Conservation (phyloP, 2,888 invertebrate genomes). For the Oscheius onirici region DNA sequence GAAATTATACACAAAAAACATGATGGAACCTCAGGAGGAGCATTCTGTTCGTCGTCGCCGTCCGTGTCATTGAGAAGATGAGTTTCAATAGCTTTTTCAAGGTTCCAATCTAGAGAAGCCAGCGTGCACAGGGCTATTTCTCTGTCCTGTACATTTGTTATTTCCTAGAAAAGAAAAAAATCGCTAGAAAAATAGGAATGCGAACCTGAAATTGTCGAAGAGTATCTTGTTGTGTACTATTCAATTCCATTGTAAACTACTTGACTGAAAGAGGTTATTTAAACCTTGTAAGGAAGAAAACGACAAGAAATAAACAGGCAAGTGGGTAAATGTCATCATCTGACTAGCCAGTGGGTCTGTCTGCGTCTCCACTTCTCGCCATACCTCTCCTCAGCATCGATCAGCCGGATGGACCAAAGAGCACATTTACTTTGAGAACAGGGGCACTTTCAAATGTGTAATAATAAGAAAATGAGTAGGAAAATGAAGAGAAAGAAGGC, state of each 20-base stretch:
- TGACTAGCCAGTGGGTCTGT: conserved; percentile 24
- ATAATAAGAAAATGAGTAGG: too few species aligned
- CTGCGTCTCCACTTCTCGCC: conserved; percentile 24
- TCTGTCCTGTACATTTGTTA: conserved; percentile 47
- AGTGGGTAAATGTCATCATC: conserved; percentile 33
- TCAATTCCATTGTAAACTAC: conserved; percentile 10
- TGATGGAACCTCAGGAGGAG: neutral
- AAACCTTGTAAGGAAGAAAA: neutral
- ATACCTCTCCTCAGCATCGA: conserved; percentile 18
- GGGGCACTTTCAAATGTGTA: too few species aligned
- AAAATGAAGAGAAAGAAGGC: too few species aligned
- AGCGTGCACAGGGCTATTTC: conserved; percentile 50
- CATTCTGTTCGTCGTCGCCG: conserved; percentile 19
- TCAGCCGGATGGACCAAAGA: conserved; percentile 17
- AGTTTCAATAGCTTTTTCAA: conserved; percentile 41
- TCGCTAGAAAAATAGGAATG: neutral
- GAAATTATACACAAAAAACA: too few species aligned
- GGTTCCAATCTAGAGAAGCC: conserved; percentile 55
- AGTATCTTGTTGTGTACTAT: neutral
- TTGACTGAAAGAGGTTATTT: neutral
- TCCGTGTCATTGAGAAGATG: conserved; percentile 22
- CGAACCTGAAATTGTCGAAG: conserved; percentile 23
- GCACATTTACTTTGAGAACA: conserved; percentile 1
- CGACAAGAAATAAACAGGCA: neutral
- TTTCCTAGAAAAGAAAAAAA: conserved; percentile 42